Evolutionary conservation across 2,888 invertebrate genomes (phyloP).

Genomic region (Eudiplozoon nipponicum): DNA sequence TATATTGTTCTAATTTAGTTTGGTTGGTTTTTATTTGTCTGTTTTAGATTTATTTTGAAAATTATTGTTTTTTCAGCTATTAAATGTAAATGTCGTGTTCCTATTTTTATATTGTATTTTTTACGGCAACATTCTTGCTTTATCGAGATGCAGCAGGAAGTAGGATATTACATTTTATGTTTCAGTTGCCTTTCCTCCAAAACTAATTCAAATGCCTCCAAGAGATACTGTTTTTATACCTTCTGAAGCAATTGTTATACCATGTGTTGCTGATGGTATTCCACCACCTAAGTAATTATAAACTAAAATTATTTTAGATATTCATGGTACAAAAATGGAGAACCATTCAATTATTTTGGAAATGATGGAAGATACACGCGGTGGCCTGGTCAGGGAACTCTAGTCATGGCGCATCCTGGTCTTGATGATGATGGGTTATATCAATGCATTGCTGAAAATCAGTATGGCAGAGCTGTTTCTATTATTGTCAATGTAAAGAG

Average conservation of each 20-base stretch:
- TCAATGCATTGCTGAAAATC: constrained; percentile 70
- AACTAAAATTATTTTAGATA: constrained; percentile 15
- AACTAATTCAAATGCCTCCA: constrained; percentile 3
- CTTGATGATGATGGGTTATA: constrained; percentile 72
- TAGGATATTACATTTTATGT: no score
- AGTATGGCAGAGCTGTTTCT: constrained; percentile 63
- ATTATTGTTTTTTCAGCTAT: no score
- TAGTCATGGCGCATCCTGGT: constrained; percentile 53
- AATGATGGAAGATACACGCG: constrained; percentile 29
- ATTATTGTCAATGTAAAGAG: constrained; percentile 71
- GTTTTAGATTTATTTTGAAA: no score
- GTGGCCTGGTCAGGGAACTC: constrained; percentile 44
- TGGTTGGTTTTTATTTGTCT: no score
- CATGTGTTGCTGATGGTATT: constrained; percentile 5
- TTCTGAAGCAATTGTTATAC: background rate
- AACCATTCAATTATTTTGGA: constrained; percentile 61
- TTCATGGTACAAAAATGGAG: constrained; percentile 67
- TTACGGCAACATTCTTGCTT: no score
- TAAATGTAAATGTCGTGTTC: no score
- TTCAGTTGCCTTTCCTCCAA: constrained; percentile 9
- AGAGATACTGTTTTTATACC: constrained; percentile 5
- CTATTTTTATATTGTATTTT: no score
- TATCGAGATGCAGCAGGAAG: no score
- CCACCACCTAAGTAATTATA: constrained; percentile 6
- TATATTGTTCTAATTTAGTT: no score